Base-by-base conservation (phyloP, 2,888 invertebrate species). In the Brachyptera risi region DNA sequence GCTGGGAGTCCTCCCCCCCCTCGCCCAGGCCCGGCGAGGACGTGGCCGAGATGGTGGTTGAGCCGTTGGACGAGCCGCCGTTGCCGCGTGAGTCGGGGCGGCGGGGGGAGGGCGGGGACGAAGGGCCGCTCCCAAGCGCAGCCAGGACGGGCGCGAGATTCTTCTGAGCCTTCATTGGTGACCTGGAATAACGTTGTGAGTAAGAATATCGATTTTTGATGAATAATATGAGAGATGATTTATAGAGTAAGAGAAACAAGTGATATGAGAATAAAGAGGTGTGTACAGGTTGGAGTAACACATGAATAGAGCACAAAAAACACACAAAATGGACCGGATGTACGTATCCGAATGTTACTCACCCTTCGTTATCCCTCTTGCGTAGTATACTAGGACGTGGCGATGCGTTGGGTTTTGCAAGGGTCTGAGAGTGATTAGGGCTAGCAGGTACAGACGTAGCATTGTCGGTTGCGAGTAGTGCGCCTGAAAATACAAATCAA, bases 41-140 rank as follows among this genome's bases (percentile, higher is more conserved):
- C 21, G 91, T 88, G 0, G 92, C 92, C 5, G 92, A 92, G 51
- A 92, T 88, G 1, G 92, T 93, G 2, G 92, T 92, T 57, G 92
- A 92, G 7, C 92, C 92, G n/a, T 76, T 77, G 65, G 78, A 78
- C 17, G 77, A 76, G 54, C 75, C 74, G 58, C 74, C 74, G 19
- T 58, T 56, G 27, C 64, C 63, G n/a, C 62, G 57, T 1, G 64
- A 66, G 44, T 64, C 66, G n/a, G 66, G 66, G 31, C 63, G 59
- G 26, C 65, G 49, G n/a, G 68, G 65, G 31, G 67, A 65, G 1
- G 69, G 69, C 4, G 69, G 69, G 11, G 71, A 70, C 11, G 67
- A 63, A 37, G 66, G 64, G 9, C 65, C 61, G 5, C 65, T 60
- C 15, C 66, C 61, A 44, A 75, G 66, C 56, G 71, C 72, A 42